Conservation (phyloP, 2,113 vertebrate genomes). For the Uropsilus gracilis region DNA sequence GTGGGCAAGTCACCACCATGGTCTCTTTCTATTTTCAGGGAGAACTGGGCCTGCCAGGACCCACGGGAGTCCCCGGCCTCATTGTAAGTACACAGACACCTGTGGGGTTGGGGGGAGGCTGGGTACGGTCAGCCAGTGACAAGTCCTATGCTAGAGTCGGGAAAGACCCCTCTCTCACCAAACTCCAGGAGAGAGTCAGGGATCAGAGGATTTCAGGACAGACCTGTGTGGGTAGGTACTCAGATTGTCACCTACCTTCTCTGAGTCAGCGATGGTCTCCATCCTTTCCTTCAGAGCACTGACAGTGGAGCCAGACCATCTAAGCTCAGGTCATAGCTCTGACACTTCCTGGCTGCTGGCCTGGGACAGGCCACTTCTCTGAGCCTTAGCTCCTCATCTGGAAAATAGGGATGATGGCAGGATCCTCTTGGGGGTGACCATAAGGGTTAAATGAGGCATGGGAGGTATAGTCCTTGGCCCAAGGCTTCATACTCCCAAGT, state of each 20-base stretch:
- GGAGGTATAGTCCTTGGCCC: neutral
- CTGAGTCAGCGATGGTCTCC: neutral
- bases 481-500: neutral
- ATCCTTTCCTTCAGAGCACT: neutral
- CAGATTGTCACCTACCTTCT: neutral
- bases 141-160: neutral
- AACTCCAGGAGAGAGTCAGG: neutral
- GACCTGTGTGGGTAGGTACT: neutral
- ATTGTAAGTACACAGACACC: conserved; percentile 91
- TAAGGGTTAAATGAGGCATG: neutral
- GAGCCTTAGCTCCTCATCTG: neutral
- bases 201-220: neutral
- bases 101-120: neutral
- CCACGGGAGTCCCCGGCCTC: conserved; percentile 95
- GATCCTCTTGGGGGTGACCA: neutral
- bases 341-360: neutral
- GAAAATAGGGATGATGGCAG: neutral
- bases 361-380: neutral
- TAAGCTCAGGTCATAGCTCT: neutral
- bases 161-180: neutral
- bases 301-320: neutral
- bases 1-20: conserved; percentile 79
- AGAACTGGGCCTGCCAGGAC: conserved; percentile 95
- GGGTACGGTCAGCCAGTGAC: neutral
- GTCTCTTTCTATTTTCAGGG: conserved; percentile 90